Evolutionary conservation across 1,140 invertebrate genomes (phyloP).

Genomic region (Chionoecetes opilio): DNA sequence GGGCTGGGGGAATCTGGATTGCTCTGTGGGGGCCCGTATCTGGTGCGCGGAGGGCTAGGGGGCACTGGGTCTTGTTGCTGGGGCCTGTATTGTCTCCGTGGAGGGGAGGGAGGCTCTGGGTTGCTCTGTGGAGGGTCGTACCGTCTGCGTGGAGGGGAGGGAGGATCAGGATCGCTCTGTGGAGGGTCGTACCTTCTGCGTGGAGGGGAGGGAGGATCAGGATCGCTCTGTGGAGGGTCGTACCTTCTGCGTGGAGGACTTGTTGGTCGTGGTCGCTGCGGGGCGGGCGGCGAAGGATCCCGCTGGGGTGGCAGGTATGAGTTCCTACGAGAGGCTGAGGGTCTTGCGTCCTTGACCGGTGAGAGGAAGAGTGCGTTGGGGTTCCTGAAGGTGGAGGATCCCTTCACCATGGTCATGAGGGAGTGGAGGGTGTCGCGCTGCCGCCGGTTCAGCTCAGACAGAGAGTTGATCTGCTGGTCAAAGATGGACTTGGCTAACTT

Average conservation of each 20-base stretch:
- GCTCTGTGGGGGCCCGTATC: not conserved
- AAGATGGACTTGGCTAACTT: slow-evolving; percentile 66
- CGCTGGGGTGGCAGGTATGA: not conserved
- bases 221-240: not conserved
- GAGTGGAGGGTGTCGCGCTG: slow-evolving; percentile 66
- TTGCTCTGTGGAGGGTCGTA: not conserved
- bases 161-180: not conserved
- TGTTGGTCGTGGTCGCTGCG: too few species aligned
- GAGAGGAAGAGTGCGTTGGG: not conserved
- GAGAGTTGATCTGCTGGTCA: slow-evolving; percentile 51
- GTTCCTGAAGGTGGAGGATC: not conserved
- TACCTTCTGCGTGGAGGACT: too few species aligned
- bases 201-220: not conserved
- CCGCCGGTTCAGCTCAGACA: slow-evolving; percentile 58
- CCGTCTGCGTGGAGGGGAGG: not conserved
- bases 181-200: not conserved
- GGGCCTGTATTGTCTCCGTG: not conserved
- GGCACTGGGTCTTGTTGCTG: not conserved
- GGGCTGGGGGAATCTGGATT: slow-evolving; percentile 30
- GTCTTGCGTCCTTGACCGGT: not conserved
- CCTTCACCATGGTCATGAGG: slow-evolving; percentile 58
- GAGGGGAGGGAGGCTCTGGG: not conserved
- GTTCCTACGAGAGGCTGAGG: not conserved
- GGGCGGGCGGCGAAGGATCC: not conserved
- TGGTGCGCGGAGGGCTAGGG: not conserved